Conservation (phyloP, 2,888 invertebrate genomes). For the Xestobium rufovillosum region DNA sequence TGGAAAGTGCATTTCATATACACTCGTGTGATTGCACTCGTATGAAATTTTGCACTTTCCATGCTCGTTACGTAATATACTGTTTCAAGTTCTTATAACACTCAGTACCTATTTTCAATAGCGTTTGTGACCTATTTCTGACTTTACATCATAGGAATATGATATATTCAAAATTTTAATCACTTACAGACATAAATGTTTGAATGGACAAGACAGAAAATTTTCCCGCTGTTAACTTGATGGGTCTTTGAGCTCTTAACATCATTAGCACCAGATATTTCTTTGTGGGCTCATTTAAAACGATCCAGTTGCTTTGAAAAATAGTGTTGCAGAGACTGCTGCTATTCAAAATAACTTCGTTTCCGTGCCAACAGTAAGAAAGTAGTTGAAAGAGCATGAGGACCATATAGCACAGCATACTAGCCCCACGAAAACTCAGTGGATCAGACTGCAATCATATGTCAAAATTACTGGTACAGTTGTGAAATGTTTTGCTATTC, state of each 20-base stretch:
- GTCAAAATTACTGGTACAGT: no score
- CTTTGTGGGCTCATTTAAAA: conserved; percentile 7
- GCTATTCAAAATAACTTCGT: conserved; percentile 12
- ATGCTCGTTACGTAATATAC: no score
- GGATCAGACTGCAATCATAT: conserved; percentile 9
- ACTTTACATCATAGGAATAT: no score
- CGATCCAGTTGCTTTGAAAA: conserved; percentile 10
- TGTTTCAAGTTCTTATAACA: no score
- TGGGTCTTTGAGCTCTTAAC: conserved; percentile 14
- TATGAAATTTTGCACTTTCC: no score
- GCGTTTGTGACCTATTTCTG: no score
- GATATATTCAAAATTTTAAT: no score
- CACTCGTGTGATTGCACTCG: no score
- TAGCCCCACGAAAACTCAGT: conserved; percentile 12
- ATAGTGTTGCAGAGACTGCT: conserved; percentile 4
- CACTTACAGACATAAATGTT: conserved; percentile 14
- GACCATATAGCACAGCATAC: conserved; percentile 10
- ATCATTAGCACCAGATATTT: conserved; percentile 9
- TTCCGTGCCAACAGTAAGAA: conserved; percentile 14
- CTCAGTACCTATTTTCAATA: no score
- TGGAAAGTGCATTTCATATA: no score
- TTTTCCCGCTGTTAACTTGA: conserved; percentile 11
- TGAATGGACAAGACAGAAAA: conserved; percentile 12
- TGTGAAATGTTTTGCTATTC: no score
- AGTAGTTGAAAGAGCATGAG: conserved; percentile 13